Percentiles rank a stretch among this genome's conserved stretches.
phyloP scores from a whole-genome alignment of 2,888 invertebrate species.

The Therioaphis trifolii region DNA sequence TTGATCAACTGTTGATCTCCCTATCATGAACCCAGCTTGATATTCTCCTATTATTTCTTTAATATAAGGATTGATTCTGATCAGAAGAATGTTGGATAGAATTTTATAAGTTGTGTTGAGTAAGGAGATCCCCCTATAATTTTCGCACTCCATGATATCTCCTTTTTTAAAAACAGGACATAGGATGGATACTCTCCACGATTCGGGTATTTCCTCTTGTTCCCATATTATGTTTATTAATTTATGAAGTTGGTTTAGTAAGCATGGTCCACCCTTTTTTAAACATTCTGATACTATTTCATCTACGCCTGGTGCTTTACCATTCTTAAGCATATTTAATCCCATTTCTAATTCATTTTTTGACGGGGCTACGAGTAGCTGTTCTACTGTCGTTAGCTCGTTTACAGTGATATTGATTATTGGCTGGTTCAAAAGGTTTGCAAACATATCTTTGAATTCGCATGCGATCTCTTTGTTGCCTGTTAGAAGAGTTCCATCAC shows the following conservation, averaged over 20 bases:
- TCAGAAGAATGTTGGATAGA: too few relatives aligned
- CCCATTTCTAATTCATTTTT: conserved; percentile 26
- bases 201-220: conserved; percentile 16
- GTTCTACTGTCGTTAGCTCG: background rate
- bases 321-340: conserved; percentile 22
- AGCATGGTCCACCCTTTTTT: conserved; percentile 9
- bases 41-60: too few relatives aligned
- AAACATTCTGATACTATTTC: conserved; percentile 23
- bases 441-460: conserved; percentile 38
- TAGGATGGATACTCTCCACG: too few relatives aligned
- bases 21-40: background rate
- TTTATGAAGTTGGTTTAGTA: background rate
- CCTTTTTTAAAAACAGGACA: too few relatives aligned
- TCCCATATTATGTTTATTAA: conserved; percentile 27
- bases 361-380: conserved; percentile 8
- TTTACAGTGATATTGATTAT: background rate
- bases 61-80: too few relatives aligned
- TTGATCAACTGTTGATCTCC: too few relatives aligned
- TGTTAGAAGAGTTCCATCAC: background rate
- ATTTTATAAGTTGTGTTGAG: too few relatives aligned
- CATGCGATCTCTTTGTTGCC: conserved; percentile 13
- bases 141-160: too few relatives aligned
- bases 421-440: conserved; percentile 20
- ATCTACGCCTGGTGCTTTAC: conserved; percentile 27
- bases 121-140: too few relatives aligned